Conservation (phyloP, 1,140 invertebrate species). For the Ditylenchus dipsaci region DNA sequence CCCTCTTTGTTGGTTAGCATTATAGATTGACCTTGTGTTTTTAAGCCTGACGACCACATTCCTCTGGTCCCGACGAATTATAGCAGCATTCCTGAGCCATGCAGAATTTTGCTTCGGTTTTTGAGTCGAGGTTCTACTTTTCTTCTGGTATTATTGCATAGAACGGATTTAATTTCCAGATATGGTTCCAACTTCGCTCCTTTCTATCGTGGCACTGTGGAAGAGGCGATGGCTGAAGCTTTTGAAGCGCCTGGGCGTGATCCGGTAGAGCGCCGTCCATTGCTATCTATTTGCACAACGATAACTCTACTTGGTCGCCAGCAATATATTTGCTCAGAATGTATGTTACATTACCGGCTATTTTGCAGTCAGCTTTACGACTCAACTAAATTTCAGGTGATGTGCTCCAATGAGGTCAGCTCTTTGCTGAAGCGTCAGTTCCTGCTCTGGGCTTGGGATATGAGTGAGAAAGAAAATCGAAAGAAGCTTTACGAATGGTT, state of each 20-base stretch:
- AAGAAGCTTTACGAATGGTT: slow-evolving; percentile 33
- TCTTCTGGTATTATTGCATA: not conserved
- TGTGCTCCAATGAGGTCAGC: slow-evolving; percentile 30
- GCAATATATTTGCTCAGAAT: slow-evolving; percentile 41
- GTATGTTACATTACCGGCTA: slow-evolving; percentile 5
- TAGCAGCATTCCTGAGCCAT: slow-evolving; percentile 34
- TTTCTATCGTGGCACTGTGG: slow-evolving; percentile 27
- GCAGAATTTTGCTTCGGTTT: slow-evolving; percentile 44
- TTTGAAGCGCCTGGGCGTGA: slow-evolving; percentile 19
- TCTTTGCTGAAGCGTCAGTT: slow-evolving; percentile 37
- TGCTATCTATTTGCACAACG: slow-evolving; percentile 42
- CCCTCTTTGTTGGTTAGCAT: no score
- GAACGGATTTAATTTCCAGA: slow-evolving; percentile 13
- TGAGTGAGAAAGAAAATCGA: slow-evolving; percentile 30
- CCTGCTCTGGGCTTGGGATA: slow-evolving; percentile 41
- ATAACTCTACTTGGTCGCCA: slow-evolving; percentile 30
- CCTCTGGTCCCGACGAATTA: slow-evolving; percentile 42
- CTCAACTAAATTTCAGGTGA: slow-evolving; percentile 19
- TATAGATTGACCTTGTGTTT: no score
- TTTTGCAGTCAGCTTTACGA: not conserved
- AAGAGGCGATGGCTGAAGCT: slow-evolving; percentile 32
- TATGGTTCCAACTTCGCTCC: slow-evolving; percentile 34
- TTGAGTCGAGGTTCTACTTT: slow-evolving; percentile 36
- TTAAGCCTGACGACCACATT: slow-evolving; percentile 13
- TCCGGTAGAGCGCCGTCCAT: slow-evolving; percentile 30